Base-by-base conservation (phyloP, 2,888 invertebrate genomes). In the Ernsta delagoae region DNA sequence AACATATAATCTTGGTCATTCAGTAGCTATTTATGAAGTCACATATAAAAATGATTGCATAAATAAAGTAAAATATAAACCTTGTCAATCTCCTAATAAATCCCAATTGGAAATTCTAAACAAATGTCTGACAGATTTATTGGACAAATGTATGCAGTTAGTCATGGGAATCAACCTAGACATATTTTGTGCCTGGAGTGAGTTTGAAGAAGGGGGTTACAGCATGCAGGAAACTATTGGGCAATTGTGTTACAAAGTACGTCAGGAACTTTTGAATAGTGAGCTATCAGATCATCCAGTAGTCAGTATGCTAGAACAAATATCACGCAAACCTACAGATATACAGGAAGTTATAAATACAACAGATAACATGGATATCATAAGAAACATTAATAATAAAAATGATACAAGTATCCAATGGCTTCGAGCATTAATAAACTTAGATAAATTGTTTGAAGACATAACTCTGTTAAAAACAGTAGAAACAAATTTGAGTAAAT, bases 121-220 rank as follows among this genome's bases (percentile, higher is more conserved):
- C 57, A 84, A 84, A 73, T 83, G 89, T 73, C 72, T 71, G 9
- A 72, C 75, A 1, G 68, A 69, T 31, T 71, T 92, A 73, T 70
- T 92, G 63, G 89, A 92, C 72, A 79, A 78, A 71, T 87, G 83
- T 71, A 83, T 88, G 74, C 79, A 79, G 48, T 76, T 90, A 39
- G 82, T 89, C 9, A 92, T 92, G 89, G 86, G 82, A 72, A 79
- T 92, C 0, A 92, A 84, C 80, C 84, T 92, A 24, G 89, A 92
- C 69, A 85, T 89, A 71, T 93, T 87, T 77, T 93, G 93, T 79
- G 83, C 89, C 9, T 93, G 93, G 93, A 89, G 88, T 80, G 93
- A 93, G 73, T 86, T 85, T 83, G 86, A 87, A 72, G 84, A 86
- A 12, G 77, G 83, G 72, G 84, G 82, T 1, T 83, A 81, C 78